Conservation (phyloP, 2,113 vertebrate species). For the Bagarius yarrelli region DNA sequence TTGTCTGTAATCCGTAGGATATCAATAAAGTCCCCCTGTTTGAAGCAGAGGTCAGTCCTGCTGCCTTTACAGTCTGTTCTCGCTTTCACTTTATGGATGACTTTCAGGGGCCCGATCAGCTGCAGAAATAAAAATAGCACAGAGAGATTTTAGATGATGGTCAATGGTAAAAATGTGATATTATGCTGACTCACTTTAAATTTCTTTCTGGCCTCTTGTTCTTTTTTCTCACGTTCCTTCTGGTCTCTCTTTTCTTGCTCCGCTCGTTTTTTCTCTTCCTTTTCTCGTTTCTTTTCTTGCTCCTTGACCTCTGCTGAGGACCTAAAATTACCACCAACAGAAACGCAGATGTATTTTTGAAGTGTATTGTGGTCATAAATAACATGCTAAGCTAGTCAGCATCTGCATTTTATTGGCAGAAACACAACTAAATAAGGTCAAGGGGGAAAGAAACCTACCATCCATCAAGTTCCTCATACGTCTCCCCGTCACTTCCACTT, state of each 20-base stretch:
- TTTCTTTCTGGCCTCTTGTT: slow-evolving; percentile 84
- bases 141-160: neutral
- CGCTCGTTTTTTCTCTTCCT: slow-evolving; percentile 75
- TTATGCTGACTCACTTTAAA: slow-evolving; percentile 82
- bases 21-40: slow-evolving; percentile 83
- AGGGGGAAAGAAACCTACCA: slow-evolving; percentile 68
- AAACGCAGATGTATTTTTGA: neutral
- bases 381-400: neutral
- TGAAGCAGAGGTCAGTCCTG: slow-evolving; percentile 83
- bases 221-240: slow-evolving; percentile 89
- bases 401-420: neutral
- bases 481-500: slow-evolving; percentile 77
- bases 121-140: slow-evolving; percentile 55
- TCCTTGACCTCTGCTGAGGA: slow-evolving; percentile 58
- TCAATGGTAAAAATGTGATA: neutral
- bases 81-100: slow-evolving; percentile 81
- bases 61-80: slow-evolving; percentile 75
- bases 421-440: slow-evolving; percentile 14
- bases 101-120: slow-evolving; percentile 77
- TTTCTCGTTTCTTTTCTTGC: slow-evolving; percentile 76
- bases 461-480: slow-evolving; percentile 84
- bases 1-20: slow-evolving; percentile 88
- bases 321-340: slow-evolving; percentile 45
- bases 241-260: slow-evolving; percentile 83
- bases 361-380: neutral